A percentile compares a stretch with the other conserved stretches of the same genome.
phyloP scores from a whole-genome alignment of 2,113 vertebrate genomes.

The Vidua chalybeata region DNA sequence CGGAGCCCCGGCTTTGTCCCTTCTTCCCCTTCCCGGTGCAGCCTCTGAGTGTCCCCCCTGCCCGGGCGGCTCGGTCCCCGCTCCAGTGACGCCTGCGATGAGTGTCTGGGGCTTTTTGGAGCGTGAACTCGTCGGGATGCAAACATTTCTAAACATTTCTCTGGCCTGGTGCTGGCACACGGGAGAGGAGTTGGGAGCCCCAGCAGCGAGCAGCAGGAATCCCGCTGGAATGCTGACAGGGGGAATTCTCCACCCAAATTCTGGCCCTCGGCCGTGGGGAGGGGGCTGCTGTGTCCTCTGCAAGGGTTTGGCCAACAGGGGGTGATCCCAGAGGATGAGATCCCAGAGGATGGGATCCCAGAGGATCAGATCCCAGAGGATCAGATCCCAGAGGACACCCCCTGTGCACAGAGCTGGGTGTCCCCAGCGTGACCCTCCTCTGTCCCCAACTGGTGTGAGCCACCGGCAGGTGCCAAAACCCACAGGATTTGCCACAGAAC shows the following conservation, averaged over 20 bases:
- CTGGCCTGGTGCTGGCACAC: neutral
- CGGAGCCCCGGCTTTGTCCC: neutral
- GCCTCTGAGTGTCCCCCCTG: neutral
- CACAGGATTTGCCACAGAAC: neutral
- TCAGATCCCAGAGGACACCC: neutral
- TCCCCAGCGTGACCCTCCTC: neutral
- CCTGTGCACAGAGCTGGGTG: accelerated
- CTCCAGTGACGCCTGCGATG: neutral
- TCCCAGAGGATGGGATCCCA: too few species aligned
- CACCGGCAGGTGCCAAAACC: neutral
- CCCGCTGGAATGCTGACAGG: accelerated
- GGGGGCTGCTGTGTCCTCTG: neutral
- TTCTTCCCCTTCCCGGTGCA: accelerated
- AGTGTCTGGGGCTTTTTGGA: neutral
- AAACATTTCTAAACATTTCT: neutral
- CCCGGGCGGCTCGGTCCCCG: neutral
- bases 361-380: too few species aligned
- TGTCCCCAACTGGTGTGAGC: neutral
- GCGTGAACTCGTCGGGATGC: neutral
- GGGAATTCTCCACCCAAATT: neutral
- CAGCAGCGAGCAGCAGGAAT: neutral
- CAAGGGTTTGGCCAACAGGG: neutral
- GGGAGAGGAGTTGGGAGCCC: neutral
- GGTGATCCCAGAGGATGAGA: neutral
- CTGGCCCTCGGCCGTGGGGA: accelerated